These are phyloP conservation scores for Drosophila meridiana DNA, from an alignment of 2,888 invertebrate species.

Conservation along the genomic window DNA sequence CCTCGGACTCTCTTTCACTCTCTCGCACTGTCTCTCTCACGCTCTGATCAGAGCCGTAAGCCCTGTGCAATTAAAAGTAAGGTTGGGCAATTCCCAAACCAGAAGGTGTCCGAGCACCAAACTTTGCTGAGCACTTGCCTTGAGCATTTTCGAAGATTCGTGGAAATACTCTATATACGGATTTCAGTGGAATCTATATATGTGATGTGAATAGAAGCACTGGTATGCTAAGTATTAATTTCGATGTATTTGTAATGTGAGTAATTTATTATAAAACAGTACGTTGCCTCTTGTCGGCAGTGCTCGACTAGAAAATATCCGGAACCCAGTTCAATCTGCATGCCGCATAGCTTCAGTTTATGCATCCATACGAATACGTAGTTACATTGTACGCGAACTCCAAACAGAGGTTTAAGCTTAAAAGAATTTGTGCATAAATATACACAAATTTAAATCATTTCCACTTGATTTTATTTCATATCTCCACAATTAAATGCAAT, in stretches of 20 bases:
- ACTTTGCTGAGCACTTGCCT: background rate
- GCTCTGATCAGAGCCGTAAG: constrained; percentile 27
- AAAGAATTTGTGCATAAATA: no score
- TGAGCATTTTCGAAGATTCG: background rate
- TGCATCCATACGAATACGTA: background rate
- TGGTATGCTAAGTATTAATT: background rate
- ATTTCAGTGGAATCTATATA: background rate
- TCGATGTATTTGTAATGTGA: background rate
- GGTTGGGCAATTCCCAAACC: constrained; percentile 38
- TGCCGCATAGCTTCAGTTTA: background rate
- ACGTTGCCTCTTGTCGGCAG: background rate
- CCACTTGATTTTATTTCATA: no score
- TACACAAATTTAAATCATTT: no score
- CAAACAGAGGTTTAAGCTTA: no score
- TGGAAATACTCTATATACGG: background rate
- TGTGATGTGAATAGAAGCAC: background rate
- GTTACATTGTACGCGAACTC: no score
- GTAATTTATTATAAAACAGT: background rate
- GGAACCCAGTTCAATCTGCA: background rate
- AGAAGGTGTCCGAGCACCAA: background rate
- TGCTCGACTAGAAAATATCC: background rate
- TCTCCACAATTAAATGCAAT: no score
- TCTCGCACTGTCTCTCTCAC: background rate
- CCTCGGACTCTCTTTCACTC: constrained; percentile 3
- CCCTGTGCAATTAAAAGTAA: constrained; percentile 67